Conservation (phyloP, 2,113 vertebrate species). For the Bubo bubo region DNA sequence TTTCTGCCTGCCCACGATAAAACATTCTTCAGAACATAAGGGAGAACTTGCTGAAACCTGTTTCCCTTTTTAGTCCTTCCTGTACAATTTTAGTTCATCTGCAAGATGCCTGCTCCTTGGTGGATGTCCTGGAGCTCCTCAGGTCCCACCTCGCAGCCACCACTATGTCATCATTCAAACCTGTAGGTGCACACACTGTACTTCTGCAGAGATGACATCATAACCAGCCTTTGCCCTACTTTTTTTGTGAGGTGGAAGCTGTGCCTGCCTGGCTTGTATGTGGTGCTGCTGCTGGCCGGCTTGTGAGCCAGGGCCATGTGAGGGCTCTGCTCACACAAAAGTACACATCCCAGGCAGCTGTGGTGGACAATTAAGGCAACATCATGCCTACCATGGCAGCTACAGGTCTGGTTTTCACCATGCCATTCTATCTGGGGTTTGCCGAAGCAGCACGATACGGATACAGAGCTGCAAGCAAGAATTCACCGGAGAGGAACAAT, state of each 20-base stretch:
- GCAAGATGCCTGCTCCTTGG: not conserved
- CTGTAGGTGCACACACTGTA: not conserved
- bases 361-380: not conserved
- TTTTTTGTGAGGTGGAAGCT: not conserved
- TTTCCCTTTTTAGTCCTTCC: not conserved
- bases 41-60: not conserved
- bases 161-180: not conserved
- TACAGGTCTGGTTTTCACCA: not conserved
- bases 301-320: fast-evolving
- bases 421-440: not conserved
- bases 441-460: not conserved
- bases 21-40: not conserved
- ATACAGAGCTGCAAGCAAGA: not conserved
- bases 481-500: not conserved
- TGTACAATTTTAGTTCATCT: not conserved
- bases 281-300: fast-evolving
- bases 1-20: not conserved
- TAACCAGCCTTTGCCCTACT: fast-evolving
- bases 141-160: fast-evolving
- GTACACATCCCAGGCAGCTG: not conserved
- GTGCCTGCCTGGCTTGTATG: not conserved
- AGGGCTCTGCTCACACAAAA: not conserved
- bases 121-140: not conserved
- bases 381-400: not conserved
- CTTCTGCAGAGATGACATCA: not conserved